Evolutionary conservation across 1,140 invertebrate species (phyloP).

Genomic region (Orius laevigatus): DNA sequence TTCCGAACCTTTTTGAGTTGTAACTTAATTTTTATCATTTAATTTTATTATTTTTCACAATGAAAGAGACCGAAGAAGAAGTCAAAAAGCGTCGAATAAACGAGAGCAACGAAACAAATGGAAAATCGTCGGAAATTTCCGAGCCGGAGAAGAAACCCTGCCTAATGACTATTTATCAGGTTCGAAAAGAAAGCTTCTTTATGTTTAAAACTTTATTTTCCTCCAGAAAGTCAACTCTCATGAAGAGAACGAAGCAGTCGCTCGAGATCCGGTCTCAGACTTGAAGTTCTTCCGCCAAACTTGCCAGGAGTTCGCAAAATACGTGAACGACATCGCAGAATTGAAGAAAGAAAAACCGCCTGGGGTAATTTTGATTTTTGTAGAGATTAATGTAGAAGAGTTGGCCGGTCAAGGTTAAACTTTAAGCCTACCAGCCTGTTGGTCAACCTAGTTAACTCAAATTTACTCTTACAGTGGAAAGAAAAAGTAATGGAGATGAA

Average conservation of each 20-base stretch:
- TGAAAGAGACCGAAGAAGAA: too few species aligned
- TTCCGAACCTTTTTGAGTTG: too few species aligned
- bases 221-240: conserved; percentile 43
- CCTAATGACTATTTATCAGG: too few species aligned
- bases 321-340: conserved; percentile 45
- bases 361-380: conserved; percentile 26
- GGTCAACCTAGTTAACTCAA: background rate
- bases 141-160: too few species aligned
- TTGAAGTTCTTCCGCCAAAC: conserved; percentile 45
- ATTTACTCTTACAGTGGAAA: conserved; percentile 36
- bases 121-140: too few species aligned
- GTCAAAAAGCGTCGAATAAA: too few species aligned
- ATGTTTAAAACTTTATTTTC: conserved; percentile 11
- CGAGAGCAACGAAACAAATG: too few species aligned
- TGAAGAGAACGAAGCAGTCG: conserved; percentile 55
- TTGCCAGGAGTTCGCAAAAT: conserved; percentile 45
- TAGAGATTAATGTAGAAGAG: background rate
- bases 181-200: too few species aligned
- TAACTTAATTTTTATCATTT: too few species aligned
- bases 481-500: conserved; percentile 45
- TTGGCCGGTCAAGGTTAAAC: background rate
- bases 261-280: conserved; percentile 45
- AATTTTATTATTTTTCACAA: too few species aligned
- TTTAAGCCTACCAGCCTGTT: background rate
- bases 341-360: conserved; percentile 38